Base-by-base conservation (phyloP, 2,113 vertebrate genomes). In the Phoxinus phoxinus region DNA sequence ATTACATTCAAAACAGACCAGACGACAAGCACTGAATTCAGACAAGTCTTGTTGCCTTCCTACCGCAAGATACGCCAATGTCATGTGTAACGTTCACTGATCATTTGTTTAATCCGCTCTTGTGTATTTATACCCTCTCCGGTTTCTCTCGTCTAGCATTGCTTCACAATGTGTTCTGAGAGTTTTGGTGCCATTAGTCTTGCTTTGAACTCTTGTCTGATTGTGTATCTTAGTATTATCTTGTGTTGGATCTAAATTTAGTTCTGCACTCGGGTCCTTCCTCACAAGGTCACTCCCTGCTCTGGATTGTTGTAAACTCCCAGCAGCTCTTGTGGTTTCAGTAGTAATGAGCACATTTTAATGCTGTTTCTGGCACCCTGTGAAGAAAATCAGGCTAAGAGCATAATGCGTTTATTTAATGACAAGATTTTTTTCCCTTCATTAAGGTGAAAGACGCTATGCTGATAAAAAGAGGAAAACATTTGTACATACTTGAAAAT, bases 331-430 rank as follows among this genome's bases (percentile, higher is more conserved):
- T 75, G 85, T 58, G 72, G 75, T 77, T 86, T 83, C 51, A 87
- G 83, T 81, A 86, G 73, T 73, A 35, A 77, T 90, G 61, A 85
- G 87, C 73, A 67, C 6, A 74, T 46, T 87, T 89, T 85, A 86
- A 86, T 88, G 89, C 79, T 72, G 48, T 80, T 44, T 53, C 65
- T 59, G 69, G 78, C 83, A 84, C 79, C 84, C 87, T 79, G 88
- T 76, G 74, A 86, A 58, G 81, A 72, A 35, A 87, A 90, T 90
- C 84, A 86, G 81, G 86, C 81, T 65, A 41, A 87, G 89, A 85
- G 41, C 35, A 53, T 89, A 88, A 90, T 89, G 80, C 27, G 44
- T 92, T 87, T 90, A 92, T 90, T 90, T 86, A 89, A 92, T 89
- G 46, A 90, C 63, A 78, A 89, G 90, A 90, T 65, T 84, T 6